Conservation (phyloP, 2,113 vertebrate species). For the Agapornis roseicollis region DNA sequence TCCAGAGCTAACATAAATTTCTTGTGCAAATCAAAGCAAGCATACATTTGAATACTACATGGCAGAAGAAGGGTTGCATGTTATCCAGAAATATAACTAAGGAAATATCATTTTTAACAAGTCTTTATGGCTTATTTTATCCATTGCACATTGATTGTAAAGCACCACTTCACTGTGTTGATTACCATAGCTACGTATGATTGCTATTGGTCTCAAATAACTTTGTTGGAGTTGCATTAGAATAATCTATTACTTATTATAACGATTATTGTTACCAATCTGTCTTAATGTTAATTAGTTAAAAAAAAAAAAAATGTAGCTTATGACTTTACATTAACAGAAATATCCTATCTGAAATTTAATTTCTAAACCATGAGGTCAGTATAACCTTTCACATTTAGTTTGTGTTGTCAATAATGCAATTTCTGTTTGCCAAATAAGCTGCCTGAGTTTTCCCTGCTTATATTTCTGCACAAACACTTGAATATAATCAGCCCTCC, state of each 20-base stretch:
- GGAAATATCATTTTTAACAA: not conserved
- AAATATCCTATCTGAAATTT: not conserved
- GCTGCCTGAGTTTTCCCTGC: not conserved
- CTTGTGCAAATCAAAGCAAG: not conserved
- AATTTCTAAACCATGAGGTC: conserved; percentile 17
- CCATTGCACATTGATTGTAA: not conserved
- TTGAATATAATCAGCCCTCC: not conserved
- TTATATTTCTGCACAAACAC: not conserved
- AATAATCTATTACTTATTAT: not conserved
- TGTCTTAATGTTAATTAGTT: not conserved
- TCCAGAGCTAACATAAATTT: not conserved
- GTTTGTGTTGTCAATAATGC: not conserved
- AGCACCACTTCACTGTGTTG: not conserved
- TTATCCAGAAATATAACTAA: not conserved
- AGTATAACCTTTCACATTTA: not conserved
- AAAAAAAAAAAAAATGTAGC: not conserved
- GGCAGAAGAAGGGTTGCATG: not conserved
- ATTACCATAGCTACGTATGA: not conserved
- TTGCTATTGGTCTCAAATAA: not conserved
- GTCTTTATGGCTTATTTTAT: not conserved
- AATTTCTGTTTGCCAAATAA: not conserved
- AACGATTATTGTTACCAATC: not conserved
- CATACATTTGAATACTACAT: not conserved
- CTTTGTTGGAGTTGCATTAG: not conserved
- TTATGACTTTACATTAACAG: not conserved